Conservation (phyloP, 2,888 invertebrate species). For the Macaria liturata region DNA sequence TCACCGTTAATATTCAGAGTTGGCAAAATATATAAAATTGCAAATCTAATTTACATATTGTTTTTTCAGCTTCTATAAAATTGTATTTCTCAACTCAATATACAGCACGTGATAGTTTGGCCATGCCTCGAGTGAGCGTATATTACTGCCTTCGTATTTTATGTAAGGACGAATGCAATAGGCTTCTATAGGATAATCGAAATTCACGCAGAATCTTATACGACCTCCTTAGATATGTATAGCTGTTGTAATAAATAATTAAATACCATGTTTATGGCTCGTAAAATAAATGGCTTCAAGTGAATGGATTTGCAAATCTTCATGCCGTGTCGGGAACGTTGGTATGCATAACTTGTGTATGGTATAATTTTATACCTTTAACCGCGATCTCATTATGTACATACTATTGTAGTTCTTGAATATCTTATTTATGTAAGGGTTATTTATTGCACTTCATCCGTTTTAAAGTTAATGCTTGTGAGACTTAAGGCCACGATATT, state of each 20-base stretch:
- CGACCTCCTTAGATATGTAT: constrained; percentile 17
- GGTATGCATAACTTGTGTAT: constrained; percentile 10
- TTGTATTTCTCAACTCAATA: constrained; percentile 1
- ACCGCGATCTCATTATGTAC: no score
- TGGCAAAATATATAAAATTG: no score
- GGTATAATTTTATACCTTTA: neutral
- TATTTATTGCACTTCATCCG: no score
- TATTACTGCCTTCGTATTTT: constrained; percentile 23
- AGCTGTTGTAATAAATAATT: constrained; percentile 14
- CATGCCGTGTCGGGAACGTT: constrained; percentile 9
- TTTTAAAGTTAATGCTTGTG: no score
- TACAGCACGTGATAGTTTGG: constrained; percentile 16
- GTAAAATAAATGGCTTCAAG: constrained; percentile 18
- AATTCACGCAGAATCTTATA: constrained; percentile 19
- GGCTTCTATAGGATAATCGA: constrained; percentile 19
- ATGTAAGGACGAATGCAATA: constrained; percentile 26
- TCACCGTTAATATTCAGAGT: no score
- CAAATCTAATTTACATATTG: neutral
- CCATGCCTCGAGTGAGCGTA: constrained; percentile 17
- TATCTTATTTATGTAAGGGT: no score
- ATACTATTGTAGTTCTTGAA: no score
- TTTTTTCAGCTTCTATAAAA: neutral
- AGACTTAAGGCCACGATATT: no score
- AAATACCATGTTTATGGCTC: constrained; percentile 21
- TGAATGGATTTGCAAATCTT: neutral